phyloP scores from a whole-genome alignment of 1,140 invertebrate species.

The Physella acuta region DNA sequence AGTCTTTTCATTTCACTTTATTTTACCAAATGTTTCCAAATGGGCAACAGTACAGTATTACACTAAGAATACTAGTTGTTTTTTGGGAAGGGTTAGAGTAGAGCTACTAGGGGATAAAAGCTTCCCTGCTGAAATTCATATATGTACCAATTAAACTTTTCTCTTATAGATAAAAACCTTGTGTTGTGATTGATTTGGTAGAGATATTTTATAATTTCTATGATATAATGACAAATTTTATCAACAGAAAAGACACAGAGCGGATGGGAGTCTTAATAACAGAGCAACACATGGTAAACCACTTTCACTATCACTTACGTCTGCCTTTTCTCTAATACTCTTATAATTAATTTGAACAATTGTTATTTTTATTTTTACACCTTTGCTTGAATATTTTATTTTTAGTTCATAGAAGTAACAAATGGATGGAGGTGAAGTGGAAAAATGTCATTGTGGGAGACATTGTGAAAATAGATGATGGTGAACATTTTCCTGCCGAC shows the following conservation, averaged over 20 bases:
- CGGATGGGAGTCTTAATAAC: constrained; percentile 57
- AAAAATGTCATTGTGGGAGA: constrained; percentile 87
- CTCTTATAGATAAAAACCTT: too few species aligned
- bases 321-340: neutral
- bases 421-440: constrained; percentile 87
- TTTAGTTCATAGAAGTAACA: constrained; percentile 68
- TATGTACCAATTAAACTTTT: too few species aligned
- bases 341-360: neutral
- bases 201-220: too few species aligned
- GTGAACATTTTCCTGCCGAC: constrained; percentile 71
- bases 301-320: neutral
- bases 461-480: constrained; percentile 79
- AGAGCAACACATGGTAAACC: constrained; percentile 48
- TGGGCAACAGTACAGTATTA: too few species aligned
- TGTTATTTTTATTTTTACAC: neutral
- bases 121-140: too few species aligned
- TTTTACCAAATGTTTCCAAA: neutral
- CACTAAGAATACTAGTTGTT: too few species aligned
- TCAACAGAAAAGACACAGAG: constrained; percentile 59
- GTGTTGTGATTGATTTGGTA: too few species aligned
- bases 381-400: constrained; percentile 9
- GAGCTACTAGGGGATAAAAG: too few species aligned
- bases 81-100: too few species aligned
- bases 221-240: too few species aligned
- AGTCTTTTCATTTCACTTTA: constrained; percentile 57